Evolutionary conservation across 2,113 vertebrate genomes (phyloP).

Genomic region (Proterorhinus semilunaris): DNA sequence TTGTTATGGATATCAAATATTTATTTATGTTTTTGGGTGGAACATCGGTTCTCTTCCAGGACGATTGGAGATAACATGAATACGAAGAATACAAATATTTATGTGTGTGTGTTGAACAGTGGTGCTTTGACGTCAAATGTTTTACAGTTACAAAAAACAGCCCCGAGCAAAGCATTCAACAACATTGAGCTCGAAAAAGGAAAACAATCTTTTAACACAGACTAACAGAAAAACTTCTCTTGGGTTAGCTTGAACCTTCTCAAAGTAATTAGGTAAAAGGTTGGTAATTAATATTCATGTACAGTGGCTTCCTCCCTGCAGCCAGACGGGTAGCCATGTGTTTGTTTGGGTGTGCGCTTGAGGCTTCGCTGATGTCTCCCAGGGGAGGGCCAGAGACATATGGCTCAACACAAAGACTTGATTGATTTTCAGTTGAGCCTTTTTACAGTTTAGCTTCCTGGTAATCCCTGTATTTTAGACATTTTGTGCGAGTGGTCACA

Average conservation of each 20-base stretch:
- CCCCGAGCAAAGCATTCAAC: not conserved
- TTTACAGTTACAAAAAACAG: not conserved
- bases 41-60: too few species aligned
- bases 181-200: slow-evolving; percentile 2
- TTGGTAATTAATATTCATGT: slow-evolving; percentile 35
- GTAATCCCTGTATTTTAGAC: not conserved
- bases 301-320: slow-evolving; percentile 17
- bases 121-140: slow-evolving; percentile 16
- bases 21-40: too few species aligned
- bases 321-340: slow-evolving; percentile 35
- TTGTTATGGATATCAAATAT: too few species aligned
- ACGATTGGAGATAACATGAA: too few species aligned
- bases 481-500: not conserved
- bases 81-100: too few species aligned
- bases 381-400: slow-evolving; percentile 45
- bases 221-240: too few species aligned
- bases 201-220: not conserved
- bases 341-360: slow-evolving; percentile 43
- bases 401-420: slow-evolving; percentile 34
- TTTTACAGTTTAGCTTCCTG: not conserved
- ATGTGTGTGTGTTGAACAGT: not conserved
- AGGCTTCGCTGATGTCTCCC: slow-evolving; percentile 43
- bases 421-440: slow-evolving; percentile 36
- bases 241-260: slow-evolving; percentile 11
- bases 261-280: slow-evolving; percentile 34